A percentile compares a stretch with the other conserved stretches of the same genome.
These are phyloP conservation scores for Mormyrops attenuatus DNA, from an alignment of 2,797 vertebrate species.

Conservation along the genomic window DNA sequence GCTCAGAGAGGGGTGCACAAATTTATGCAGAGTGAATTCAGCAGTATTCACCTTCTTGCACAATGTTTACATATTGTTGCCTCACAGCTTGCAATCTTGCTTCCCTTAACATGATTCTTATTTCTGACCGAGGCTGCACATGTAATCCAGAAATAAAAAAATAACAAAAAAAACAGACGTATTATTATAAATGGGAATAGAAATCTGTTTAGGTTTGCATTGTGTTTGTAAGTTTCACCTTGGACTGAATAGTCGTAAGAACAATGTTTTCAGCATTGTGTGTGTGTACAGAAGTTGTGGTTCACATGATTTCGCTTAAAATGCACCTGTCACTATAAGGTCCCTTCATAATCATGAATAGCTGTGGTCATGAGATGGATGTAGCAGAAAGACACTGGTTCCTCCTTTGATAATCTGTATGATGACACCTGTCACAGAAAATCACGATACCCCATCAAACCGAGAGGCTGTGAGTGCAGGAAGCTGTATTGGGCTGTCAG, in stretches of 20 bases:
- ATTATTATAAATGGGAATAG: background rate
- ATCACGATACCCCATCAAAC: background rate
- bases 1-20: background rate
- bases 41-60: background rate
- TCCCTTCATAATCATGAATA: background rate
- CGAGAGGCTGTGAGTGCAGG: background rate
- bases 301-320: background rate
- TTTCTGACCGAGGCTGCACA: background rate
- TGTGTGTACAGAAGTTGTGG: background rate
- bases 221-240: background rate
- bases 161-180: background rate
- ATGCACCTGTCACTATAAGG: background rate
- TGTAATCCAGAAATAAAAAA: background rate
- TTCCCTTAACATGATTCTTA: background rate
- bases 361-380: background rate
- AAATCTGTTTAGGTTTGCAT: background rate
- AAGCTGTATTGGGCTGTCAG: background rate
- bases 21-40: background rate
- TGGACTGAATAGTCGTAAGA: background rate
- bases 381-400: background rate
- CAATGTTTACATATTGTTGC: slow-evolving; percentile 9
- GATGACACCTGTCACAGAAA: background rate
- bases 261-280: background rate
- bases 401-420: background rate
- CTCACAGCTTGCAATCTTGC: background rate